Conservation (phyloP, 2,113 vertebrate species). For the Setophaga kirtlandii region DNA sequence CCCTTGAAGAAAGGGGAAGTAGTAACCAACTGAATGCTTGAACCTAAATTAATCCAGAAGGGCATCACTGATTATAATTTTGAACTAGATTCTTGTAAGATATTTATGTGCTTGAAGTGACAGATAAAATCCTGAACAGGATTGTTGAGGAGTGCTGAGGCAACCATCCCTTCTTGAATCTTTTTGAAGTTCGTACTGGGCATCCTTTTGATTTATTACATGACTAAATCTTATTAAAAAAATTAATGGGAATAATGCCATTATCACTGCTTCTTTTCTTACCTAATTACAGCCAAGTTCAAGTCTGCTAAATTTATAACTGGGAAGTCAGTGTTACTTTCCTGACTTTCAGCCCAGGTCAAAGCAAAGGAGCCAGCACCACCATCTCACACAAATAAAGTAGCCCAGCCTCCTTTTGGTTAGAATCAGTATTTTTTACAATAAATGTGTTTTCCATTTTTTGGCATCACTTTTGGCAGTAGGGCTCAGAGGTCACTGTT, state of each 20-base stretch:
- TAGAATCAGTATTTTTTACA: not conserved
- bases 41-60: not conserved
- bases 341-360: not conserved
- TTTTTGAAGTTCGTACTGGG: not conserved
- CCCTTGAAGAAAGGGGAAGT: not conserved
- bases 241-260: not conserved
- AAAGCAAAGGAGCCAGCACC: not conserved
- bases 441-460: not conserved
- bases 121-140: not conserved
- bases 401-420: not conserved
- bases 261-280: not conserved
- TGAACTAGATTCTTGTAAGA: not conserved
- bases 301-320: slow-evolving; percentile 4
- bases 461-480: slow-evolving; percentile 3
- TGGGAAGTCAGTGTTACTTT: not conserved
- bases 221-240: not conserved
- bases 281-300: not conserved
- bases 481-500: not conserved
- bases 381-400: not conserved
- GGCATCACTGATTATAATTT: not conserved
- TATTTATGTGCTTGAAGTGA: not conserved
- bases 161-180: not conserved
- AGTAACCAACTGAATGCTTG: not conserved
- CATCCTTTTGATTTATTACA: not conserved
- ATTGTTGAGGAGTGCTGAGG: not conserved